Percentiles rank a stretch among this genome's conserved stretches.
Conservation (phyloP, 2,888 invertebrate genomes). For the Ceratothoa steindachneri region DNA sequence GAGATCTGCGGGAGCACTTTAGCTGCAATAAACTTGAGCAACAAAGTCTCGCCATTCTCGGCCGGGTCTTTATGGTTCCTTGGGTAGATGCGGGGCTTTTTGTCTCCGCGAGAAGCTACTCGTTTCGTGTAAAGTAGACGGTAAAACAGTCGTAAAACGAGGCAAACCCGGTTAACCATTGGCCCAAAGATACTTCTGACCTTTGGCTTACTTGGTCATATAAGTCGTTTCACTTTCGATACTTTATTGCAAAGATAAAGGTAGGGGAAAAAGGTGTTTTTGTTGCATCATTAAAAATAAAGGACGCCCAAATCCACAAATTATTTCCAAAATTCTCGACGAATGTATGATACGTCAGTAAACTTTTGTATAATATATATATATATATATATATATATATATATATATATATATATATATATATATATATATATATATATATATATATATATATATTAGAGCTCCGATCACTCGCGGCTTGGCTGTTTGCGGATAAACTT, state of each 20-base stretch:
- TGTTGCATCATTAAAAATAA: constrained; percentile 7
- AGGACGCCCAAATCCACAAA: neutral
- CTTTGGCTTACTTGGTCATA: constrained; percentile 6
- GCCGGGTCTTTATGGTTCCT: neutral
- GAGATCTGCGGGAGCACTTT: constrained; percentile 1
- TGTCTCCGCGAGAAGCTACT: neutral
- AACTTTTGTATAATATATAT: no score
- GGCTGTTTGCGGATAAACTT: no score
- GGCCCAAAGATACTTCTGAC: constrained; percentile 2
- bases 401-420: neutral
- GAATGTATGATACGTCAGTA: neutral
- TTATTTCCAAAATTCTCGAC: neutral
- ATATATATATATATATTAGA: neutral
- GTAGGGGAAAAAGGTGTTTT: neutral
- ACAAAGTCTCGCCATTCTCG: neutral
- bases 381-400: neutral
- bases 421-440: neutral
- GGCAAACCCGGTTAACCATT: neutral
- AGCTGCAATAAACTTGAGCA: neutral
- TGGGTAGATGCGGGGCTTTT: neutral
- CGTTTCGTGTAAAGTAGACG: neutral
- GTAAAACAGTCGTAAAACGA: constrained; percentile 1
- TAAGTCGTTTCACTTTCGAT: constrained; percentile 3
- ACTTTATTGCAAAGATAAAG: constrained; percentile 13
- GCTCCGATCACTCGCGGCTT: no score